phyloP scores from a whole-genome alignment of 1,140 invertebrate genomes.

The Drosophila lacertosa region DNA sequence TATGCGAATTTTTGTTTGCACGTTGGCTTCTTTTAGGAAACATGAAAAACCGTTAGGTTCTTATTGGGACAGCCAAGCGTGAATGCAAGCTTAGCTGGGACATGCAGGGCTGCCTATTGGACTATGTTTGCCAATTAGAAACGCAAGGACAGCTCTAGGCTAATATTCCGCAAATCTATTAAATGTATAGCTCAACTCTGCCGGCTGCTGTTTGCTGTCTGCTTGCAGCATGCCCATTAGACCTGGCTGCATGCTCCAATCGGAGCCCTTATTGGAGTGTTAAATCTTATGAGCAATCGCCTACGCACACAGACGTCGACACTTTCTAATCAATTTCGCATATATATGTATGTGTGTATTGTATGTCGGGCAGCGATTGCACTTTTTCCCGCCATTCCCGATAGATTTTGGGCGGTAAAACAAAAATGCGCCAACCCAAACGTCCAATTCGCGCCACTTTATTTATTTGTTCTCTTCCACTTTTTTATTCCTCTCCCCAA shows the following conservation, averaged over 20 bases:
- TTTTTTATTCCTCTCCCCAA: constrained; percentile 60
- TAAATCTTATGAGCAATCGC: not conserved
- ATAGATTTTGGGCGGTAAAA: constrained; percentile 80
- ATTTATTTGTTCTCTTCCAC: constrained; percentile 57
- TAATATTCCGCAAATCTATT: no score
- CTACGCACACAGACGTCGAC: not conserved
- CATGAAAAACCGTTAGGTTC: constrained; percentile 13
- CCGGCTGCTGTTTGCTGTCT: not conserved
- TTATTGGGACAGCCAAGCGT: not conserved
- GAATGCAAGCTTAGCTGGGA: not conserved
- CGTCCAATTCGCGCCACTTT: constrained; percentile 79
- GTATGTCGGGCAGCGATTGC: constrained; percentile 66
- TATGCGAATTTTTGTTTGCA: constrained; percentile 23
- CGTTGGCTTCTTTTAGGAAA: not conserved
- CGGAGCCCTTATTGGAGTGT: not conserved
- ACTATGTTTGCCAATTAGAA: no score
- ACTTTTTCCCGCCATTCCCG: constrained; percentile 72
- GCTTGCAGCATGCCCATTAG: not conserved
- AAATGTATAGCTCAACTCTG: no score
- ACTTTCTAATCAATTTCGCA: constrained; percentile 63
- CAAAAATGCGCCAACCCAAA: constrained; percentile 77
- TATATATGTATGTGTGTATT: constrained; percentile 7
- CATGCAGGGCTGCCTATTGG: no score
- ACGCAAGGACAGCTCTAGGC: not conserved
- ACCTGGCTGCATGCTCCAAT: not conserved